Evolutionary conservation across 2,888 invertebrate genomes (phyloP).

Genomic region (Salticus scenicus): DNA sequence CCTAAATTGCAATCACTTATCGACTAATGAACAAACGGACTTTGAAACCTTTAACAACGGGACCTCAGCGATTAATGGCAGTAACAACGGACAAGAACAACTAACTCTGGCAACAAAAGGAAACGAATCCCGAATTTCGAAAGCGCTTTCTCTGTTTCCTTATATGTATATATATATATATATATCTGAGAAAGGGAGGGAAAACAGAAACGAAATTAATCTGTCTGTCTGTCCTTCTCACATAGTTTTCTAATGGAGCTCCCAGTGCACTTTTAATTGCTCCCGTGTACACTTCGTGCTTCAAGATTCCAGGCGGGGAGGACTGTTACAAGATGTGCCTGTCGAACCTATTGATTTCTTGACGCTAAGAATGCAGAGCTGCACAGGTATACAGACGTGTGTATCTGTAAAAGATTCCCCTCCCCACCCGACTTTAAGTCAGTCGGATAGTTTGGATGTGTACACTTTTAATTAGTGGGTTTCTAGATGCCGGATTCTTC

Average conservation of each 20-base stretch:
- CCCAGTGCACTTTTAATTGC: slow-evolving; percentile 68
- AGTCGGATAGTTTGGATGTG: slow-evolving; percentile 59
- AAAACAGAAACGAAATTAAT: slow-evolving; percentile 64
- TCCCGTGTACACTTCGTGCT: slow-evolving; percentile 46
- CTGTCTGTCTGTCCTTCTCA: slow-evolving; percentile 67
- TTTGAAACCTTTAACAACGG: slow-evolving; percentile 36
- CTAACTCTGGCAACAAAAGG: slow-evolving; percentile 24
- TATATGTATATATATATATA: slow-evolving; percentile 32
- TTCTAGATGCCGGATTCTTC: slow-evolving; percentile 50
- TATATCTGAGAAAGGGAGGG: slow-evolving; percentile 10
- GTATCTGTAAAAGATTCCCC: slow-evolving; percentile 23
- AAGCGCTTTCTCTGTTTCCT: slow-evolving; percentile 17
- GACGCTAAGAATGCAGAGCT: slow-evolving; percentile 60
- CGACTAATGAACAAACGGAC: slow-evolving; percentile 62
- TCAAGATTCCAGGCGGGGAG: slow-evolving; percentile 48
- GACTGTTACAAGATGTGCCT: slow-evolving; percentile 55
- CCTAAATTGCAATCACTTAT: slow-evolving; percentile 60
- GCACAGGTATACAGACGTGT: slow-evolving; percentile 60
- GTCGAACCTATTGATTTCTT: slow-evolving; percentile 69
- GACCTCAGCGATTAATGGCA: slow-evolving; percentile 53
- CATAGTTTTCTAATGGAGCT: slow-evolving; percentile 70
- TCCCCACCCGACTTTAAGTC: slow-evolving; percentile 36
- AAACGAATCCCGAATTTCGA: slow-evolving; percentile 57
- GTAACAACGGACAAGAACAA: slow-evolving; percentile 55
- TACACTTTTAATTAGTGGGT: slow-evolving; percentile 71